phyloP scores from a whole-genome alignment of 2,797 vertebrate species.

The Limosa lapponica region DNA sequence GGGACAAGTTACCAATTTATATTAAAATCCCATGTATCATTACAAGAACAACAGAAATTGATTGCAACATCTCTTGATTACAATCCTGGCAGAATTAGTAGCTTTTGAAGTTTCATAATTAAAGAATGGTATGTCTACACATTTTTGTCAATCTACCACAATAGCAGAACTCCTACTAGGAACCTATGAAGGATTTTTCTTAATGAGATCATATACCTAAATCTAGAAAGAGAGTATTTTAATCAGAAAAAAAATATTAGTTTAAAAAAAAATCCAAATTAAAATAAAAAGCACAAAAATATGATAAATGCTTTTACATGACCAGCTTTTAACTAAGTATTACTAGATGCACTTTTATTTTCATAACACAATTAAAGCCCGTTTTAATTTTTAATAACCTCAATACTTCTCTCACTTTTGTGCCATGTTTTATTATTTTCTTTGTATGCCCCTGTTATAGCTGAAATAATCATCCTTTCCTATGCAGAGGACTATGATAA shows the following conservation, averaged over 20 bases:
- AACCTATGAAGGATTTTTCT: background rate
- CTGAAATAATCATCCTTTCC: background rate
- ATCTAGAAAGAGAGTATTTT: background rate
- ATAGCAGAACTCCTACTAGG: background rate
- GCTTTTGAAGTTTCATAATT: background rate
- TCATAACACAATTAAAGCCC: background rate
- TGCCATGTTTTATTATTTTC: background rate
- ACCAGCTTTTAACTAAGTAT: background rate
- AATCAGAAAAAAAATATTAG: background rate
- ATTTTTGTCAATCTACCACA: background rate
- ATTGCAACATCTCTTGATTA: constrained; percentile 11
- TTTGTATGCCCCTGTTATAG: background rate
- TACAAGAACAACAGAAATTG: constrained; percentile 19
- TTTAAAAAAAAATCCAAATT: background rate
- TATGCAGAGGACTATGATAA: background rate
- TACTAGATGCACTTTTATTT: background rate
- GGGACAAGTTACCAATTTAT: background rate
- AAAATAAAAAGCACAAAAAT: background rate
- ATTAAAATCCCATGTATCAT: constrained; percentile 2
- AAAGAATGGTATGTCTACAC: background rate
- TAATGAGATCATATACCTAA: background rate
- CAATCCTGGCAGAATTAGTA: background rate
- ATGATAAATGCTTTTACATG: background rate
- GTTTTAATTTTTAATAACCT: background rate
- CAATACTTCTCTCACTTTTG: background rate